Evolutionary conservation across 1,140 invertebrate genomes (phyloP), one percentile per base, ranked within the genome.

Genomic region (Thaumatotibia leucotreta): DNA sequence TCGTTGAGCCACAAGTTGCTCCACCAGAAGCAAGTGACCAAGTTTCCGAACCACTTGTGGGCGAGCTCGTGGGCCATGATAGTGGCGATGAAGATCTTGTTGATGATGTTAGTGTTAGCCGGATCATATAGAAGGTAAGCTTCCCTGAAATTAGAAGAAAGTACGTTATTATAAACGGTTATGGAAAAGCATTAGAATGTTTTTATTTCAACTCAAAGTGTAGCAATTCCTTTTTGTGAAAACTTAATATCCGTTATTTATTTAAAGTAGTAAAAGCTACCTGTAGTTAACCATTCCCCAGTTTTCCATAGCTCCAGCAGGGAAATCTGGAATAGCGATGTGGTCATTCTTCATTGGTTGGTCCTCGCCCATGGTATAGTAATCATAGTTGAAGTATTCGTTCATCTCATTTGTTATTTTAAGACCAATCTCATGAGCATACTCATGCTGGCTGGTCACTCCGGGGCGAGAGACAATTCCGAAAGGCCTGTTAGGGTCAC

Each of bases 321-420:
- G 89, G 76, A 96, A 95, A 81, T 96, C 94, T n/a, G 95, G 95
- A 65, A 96, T 89, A 33, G 94, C 94, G 49, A 95, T 94, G 39
- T 95, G 92, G 71, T 96, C 95, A 66, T 91, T 91, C 74, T 92
- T 92, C 69, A 94, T 86, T 9, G 84, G 69, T 0, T 80, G 22
- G 88, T 80, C 86, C 88, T 88, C 81, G 14, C 86, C 88, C 82
- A 84, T 85, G 17, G 73, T 71, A 61, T 89, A 87, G 72, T 93
- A 94, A 5, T 76, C 72, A 0, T 92, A 76, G 2, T 86, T 80
- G 17, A 92, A 89, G 70, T 93, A 93, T 24, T 90, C 83, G 69
- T 92, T 88, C 32, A 93, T 69, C 17, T 76, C 77, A n/a, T 90
- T 75, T 1, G 93, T 84, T 2, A 92, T 94, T 2, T 88, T 88